Conservation (phyloP, 1,140 invertebrate species). For the Brachionus angularis region DNA sequence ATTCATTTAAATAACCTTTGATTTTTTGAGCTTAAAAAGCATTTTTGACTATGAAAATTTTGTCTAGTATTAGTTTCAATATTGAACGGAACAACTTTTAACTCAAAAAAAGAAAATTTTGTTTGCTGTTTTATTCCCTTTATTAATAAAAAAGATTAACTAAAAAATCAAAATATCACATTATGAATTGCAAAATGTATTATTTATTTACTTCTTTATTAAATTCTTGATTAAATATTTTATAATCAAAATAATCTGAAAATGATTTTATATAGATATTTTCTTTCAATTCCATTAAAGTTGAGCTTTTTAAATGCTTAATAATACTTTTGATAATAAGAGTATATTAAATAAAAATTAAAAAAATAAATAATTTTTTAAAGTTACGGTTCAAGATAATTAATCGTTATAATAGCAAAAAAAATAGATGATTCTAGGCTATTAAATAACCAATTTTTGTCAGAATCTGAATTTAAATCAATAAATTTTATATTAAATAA, state of each 20-base stretch:
- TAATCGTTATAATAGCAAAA: slow-evolving; percentile 32
- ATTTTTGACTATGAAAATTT: slow-evolving; percentile 70
- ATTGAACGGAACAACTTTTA: slow-evolving; percentile 59
- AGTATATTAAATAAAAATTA: neutral
- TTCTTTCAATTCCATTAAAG: slow-evolving; percentile 12
- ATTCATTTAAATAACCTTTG: slow-evolving; percentile 69
- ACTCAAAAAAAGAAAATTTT: slow-evolving; percentile 26
- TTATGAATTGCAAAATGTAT: too few relatives aligned
- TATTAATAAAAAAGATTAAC: neutral
- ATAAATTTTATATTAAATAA: neutral
- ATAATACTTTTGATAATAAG: too few relatives aligned
- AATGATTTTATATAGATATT: slow-evolving; percentile 42
- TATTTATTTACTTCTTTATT: slow-evolving; percentile 26
- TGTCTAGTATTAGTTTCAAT: slow-evolving; percentile 74
- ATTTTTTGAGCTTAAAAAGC: slow-evolving; percentile 73
- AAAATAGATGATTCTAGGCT: slow-evolving; percentile 36
- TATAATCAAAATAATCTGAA: neutral
- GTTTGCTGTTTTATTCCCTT: slow-evolving; percentile 36
- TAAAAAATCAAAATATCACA: too few relatives aligned
- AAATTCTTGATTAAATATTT: slow-evolving; percentile 20
- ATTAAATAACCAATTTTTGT: neutral
- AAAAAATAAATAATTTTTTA: neutral
- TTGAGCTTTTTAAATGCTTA: slow-evolving; percentile 24
- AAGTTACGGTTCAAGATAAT: slow-evolving; percentile 24
- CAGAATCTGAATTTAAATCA: neutral